Conservation (phyloP, 2,113 vertebrate genomes). For the Potamarius usumacintae region DNA sequence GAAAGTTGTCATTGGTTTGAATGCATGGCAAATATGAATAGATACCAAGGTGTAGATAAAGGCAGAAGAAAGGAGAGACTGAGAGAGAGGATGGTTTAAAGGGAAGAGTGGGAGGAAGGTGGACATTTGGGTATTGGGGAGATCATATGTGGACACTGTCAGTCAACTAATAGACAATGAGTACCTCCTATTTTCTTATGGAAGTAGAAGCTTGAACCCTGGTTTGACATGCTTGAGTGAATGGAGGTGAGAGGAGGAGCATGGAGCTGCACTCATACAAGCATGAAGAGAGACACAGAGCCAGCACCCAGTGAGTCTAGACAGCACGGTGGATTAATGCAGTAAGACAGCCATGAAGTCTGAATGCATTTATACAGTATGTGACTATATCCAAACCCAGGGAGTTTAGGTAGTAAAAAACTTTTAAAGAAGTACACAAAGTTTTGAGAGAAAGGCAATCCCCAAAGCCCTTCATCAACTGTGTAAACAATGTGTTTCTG, state of each 20-base stretch:
- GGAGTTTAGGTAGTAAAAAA: neutral
- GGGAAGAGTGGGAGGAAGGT: neutral
- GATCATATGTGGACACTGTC: slow-evolving; percentile 33
- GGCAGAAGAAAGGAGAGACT: neutral
- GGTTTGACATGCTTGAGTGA: slow-evolving; percentile 52
- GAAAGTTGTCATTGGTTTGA: slow-evolving; percentile 1
- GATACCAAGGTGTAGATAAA: slow-evolving; percentile 9
- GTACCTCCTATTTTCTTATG: slow-evolving; percentile 58
- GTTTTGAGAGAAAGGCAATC: neutral
- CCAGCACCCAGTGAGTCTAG: slow-evolving; percentile 29
- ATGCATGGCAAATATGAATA: slow-evolving; percentile 22
- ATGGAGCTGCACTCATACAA: slow-evolving; percentile 34
- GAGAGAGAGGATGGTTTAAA: neutral
- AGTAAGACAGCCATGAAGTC: neutral
- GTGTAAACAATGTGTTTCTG: neutral
- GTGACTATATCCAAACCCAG: neutral
- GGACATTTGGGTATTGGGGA: slow-evolving; percentile 22
- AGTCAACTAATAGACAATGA: slow-evolving; percentile 47
- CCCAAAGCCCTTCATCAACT: neutral
- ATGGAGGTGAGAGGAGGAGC: slow-evolving; percentile 44
- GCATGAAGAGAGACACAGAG: slow-evolving; percentile 20
- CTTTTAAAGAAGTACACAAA: neutral
- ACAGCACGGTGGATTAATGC: neutral
- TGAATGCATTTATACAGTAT: neutral
- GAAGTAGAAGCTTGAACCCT: slow-evolving; percentile 44